These are phyloP conservation scores for Ernsta delagoae DNA, from an alignment of 2,888 invertebrate genomes.

Conservation along the genomic window DNA sequence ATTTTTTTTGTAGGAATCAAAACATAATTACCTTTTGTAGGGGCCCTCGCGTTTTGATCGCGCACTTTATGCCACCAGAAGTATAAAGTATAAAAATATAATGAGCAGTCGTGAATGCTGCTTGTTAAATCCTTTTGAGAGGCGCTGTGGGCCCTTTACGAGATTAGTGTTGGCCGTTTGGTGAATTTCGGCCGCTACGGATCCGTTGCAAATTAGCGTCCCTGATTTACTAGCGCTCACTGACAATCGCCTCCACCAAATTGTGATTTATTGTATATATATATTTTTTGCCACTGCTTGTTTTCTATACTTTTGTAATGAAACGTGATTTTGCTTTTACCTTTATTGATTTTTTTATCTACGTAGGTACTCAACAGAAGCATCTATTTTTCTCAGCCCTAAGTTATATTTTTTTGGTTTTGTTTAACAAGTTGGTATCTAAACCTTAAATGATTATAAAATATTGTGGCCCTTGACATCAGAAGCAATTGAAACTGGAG, in stretches of 20 bases:
- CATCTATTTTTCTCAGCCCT: too few relatives aligned
- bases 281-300: conserved; percentile 40
- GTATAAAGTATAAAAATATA: conserved; percentile 84
- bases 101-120: conserved; percentile 80
- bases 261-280: conserved; percentile 57
- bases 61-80: conserved; percentile 78
- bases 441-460: too few relatives aligned
- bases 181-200: conserved; percentile 61
- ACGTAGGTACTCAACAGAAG: too few relatives aligned
- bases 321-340: neutral
- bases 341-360: too few relatives aligned
- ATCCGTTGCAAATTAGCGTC: conserved; percentile 80
- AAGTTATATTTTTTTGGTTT: too few relatives aligned
- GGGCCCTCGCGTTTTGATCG: conserved; percentile 83
- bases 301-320: neutral
- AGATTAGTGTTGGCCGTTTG: conserved; percentile 69
- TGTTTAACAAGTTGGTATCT: too few relatives aligned
- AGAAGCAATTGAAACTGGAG: too few relatives aligned
- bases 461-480: too few relatives aligned
- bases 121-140: conserved; percentile 84
- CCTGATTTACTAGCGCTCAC: conserved; percentile 71
- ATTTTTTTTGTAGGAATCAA: conserved; percentile 83
- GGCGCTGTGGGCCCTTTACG: conserved; percentile 70
- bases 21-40: conserved; percentile 85
- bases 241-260: conserved; percentile 62